Percentiles rank a stretch among this genome's conserved stretches.
Conservation (phyloP, 2,888 invertebrate genomes). For the Bunonema sp. region DNA sequence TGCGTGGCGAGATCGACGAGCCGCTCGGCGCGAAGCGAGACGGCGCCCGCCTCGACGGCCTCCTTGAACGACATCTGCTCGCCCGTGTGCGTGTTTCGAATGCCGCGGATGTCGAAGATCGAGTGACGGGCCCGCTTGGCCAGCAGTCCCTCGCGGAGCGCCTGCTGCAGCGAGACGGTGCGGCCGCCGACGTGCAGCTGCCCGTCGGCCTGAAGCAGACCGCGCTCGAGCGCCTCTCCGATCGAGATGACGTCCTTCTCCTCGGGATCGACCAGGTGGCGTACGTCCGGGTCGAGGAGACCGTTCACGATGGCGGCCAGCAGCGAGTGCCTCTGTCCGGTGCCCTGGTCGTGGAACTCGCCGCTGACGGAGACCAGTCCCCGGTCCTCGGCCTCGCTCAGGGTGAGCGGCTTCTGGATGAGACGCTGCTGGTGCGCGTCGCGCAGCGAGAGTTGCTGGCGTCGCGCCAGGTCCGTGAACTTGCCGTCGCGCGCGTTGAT, state of each 20-base stretch:
- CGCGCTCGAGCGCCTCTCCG: slow-evolving; percentile 66
- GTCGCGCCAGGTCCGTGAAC: slow-evolving; percentile 61
- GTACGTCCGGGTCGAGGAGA: slow-evolving; percentile 67
- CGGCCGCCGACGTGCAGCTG: slow-evolving; percentile 44
- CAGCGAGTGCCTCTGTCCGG: slow-evolving; percentile 59
- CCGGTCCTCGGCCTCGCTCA: slow-evolving; percentile 68
- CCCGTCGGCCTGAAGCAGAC: slow-evolving; percentile 63
- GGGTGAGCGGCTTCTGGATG: slow-evolving; percentile 74
- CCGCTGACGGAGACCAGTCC: slow-evolving; percentile 64
- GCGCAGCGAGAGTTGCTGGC: slow-evolving; percentile 62
- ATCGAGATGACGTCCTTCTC: slow-evolving; percentile 67
- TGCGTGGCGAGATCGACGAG: slow-evolving; percentile 30
- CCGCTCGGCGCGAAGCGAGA: slow-evolving; percentile 55
- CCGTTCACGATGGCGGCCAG: slow-evolving; percentile 73
- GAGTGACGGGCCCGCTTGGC: slow-evolving; percentile 71
- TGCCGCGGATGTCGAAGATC: slow-evolving; percentile 78
- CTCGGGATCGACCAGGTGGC: slow-evolving; percentile 68
- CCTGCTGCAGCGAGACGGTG: slow-evolving; percentile 58
- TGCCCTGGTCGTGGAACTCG: slow-evolving; percentile 66
- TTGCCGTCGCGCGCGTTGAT: slow-evolving; percentile 58
- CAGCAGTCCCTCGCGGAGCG: slow-evolving; percentile 73
- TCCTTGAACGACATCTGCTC: slow-evolving; percentile 70
- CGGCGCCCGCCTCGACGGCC: slow-evolving; percentile 62
- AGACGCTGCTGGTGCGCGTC: slow-evolving; percentile 68
- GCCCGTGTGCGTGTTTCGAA: slow-evolving; percentile 61